Conservation (phyloP, 2,797 vertebrate species). For the Anguilla megastoma region DNA sequence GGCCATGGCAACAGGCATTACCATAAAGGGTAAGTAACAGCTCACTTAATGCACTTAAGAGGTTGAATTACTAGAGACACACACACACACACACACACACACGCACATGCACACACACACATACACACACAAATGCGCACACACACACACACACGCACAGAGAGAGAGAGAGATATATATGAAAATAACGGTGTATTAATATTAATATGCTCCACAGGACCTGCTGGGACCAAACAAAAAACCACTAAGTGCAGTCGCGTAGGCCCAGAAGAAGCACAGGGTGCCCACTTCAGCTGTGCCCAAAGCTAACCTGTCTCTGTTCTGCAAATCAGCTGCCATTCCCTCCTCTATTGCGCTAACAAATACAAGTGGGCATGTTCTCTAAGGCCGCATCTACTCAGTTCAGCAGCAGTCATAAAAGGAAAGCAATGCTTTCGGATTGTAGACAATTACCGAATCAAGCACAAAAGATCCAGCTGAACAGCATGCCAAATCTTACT, state of each 20-base stretch:
- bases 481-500: background rate
- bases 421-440: background rate
- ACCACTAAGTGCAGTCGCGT: background rate
- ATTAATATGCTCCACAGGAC: background rate
- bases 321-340: background rate
- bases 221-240: background rate
- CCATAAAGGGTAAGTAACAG: background rate
- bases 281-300: background rate
- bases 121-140: constrained; percentile 27
- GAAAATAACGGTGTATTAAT: background rate
- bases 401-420: background rate
- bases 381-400: background rate
- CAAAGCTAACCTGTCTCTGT: background rate
- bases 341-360: background rate
- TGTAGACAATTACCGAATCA: background rate
- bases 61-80: background rate
- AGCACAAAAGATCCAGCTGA: background rate
- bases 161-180: background rate
- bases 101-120: background rate
- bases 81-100: background rate
- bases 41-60: constrained; percentile 10
- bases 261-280: background rate
- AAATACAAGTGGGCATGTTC: background rate
- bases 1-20: background rate
- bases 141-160: constrained; percentile 15